Conservation (phyloP, 2,797 vertebrate genomes). For the Tachyglossus aculeatus region DNA sequence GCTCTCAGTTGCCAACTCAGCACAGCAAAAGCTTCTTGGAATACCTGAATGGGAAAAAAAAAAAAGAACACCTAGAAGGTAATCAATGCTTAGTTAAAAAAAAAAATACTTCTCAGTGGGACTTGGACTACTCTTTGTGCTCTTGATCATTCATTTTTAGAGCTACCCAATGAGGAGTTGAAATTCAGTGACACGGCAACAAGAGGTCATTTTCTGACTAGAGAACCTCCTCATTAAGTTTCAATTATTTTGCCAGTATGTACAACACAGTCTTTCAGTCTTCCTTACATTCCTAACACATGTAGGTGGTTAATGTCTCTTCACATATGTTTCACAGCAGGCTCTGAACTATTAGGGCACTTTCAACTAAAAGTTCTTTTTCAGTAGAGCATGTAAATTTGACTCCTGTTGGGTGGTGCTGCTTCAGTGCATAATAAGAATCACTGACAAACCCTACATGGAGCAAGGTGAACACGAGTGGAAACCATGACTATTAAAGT, state of each 20-base stretch:
- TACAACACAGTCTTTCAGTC: slow-evolving; percentile 54
- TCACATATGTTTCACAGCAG: slow-evolving; percentile 75
- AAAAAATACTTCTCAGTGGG: slow-evolving; percentile 30
- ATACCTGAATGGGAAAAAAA: slow-evolving; percentile 11
- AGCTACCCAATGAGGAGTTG: slow-evolving; percentile 43
- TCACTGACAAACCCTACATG: slow-evolving; percentile 35
- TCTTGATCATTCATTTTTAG: slow-evolving; percentile 43
- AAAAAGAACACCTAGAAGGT: slow-evolving; percentile 35
- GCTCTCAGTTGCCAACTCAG: slow-evolving; percentile 16
- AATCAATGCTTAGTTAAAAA: slow-evolving; percentile 44
- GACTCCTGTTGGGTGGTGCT: slow-evolving; percentile 63
- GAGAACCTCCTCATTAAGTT: slow-evolving; percentile 68
- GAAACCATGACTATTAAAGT: slow-evolving; percentile 15
- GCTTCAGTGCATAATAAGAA: slow-evolving; percentile 62
- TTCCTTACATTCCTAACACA: slow-evolving; percentile 67
- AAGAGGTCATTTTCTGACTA: slow-evolving; percentile 64
- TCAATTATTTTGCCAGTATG: slow-evolving; percentile 71
- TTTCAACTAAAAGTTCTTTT: slow-evolving; percentile 69
- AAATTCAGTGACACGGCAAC: slow-evolving; percentile 62
- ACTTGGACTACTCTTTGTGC: slow-evolving; percentile 41
- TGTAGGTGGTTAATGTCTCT: slow-evolving; percentile 73
- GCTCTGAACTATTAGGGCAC: slow-evolving; percentile 65
- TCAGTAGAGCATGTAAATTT: slow-evolving; percentile 69
- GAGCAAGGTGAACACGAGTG: slow-evolving; percentile 1
- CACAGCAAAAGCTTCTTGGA: slow-evolving; percentile 39